Evolutionary conservation across 2,113 vertebrate species (phyloP).

Genomic region (Eulemur macaco): DNA sequence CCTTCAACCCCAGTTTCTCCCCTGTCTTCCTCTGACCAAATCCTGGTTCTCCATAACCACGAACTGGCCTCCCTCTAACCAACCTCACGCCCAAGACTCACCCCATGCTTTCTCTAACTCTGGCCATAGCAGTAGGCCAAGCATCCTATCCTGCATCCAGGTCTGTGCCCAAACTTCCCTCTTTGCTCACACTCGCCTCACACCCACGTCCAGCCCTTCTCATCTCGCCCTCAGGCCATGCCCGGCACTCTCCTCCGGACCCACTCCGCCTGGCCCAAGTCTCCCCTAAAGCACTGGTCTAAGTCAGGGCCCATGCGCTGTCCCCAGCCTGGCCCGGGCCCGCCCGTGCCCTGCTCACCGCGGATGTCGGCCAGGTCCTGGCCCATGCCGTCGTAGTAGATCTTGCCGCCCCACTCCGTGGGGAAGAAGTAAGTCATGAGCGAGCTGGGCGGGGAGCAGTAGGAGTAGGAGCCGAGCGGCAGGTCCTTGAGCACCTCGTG

Average conservation of each 20-base stretch:
- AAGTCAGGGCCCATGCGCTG: neutral
- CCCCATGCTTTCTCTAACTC: neutral
- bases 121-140: neutral
- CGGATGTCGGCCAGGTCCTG: slow-evolving; percentile 96
- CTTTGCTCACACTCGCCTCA: neutral
- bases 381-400: slow-evolving; percentile 98
- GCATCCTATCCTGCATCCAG: neutral
- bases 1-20: neutral
- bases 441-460: slow-evolving; percentile 93
- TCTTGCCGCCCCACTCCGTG: slow-evolving; percentile 94
- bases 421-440: slow-evolving; percentile 98
- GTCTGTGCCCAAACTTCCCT: neutral
- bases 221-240: neutral
- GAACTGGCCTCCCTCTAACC: neutral
- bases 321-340: neutral
- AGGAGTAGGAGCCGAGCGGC: slow-evolving; percentile 94
- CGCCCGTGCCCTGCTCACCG: slow-evolving; percentile 80
- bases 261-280: neutral
- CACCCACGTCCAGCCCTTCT: neutral
- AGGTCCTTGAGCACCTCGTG: slow-evolving; percentile 94
- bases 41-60: neutral
- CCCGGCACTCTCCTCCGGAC: neutral
- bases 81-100: neutral
- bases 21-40: neutral
- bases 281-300: neutral